Percentiles rank a stretch among this genome's conserved stretches.
These are phyloP conservation scores for Heliornis fulica DNA, from an alignment of 2,113 vertebrate genomes.

Conservation along the genomic window DNA sequence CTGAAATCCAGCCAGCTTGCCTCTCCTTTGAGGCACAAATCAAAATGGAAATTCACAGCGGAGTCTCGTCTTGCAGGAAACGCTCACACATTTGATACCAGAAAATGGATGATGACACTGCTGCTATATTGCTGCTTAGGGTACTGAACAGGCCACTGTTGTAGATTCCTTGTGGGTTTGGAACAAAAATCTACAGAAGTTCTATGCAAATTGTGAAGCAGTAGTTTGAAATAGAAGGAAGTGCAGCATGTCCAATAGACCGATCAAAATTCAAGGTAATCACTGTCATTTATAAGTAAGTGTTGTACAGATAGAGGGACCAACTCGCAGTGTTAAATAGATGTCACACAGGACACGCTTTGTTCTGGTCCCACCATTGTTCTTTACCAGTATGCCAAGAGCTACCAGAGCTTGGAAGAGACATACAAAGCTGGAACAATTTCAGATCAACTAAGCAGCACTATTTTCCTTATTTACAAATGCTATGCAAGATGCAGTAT, in stretches of 20 bases:
- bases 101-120: background rate
- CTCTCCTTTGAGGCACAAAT: background rate
- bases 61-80: background rate
- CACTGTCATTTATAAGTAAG: background rate
- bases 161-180: background rate
- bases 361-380: background rate
- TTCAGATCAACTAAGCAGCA: background rate
- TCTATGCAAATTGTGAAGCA: background rate
- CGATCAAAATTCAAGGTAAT: background rate
- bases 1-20: background rate
- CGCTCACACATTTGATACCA: background rate
- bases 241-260: background rate
- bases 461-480: background rate
- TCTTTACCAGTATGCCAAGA: background rate
- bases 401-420: background rate
- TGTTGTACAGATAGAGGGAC: background rate
- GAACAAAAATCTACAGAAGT: background rate
- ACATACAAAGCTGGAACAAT: background rate
- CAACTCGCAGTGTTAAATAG: background rate
- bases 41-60: background rate
- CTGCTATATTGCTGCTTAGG: background rate
- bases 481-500: background rate
- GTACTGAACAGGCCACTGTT: background rate
- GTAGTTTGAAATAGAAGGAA: background rate
- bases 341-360: accelerated